These are phyloP conservation scores for Bicyclus anynana DNA, from an alignment of 1,140 invertebrate genomes.

Conservation along the genomic window DNA sequence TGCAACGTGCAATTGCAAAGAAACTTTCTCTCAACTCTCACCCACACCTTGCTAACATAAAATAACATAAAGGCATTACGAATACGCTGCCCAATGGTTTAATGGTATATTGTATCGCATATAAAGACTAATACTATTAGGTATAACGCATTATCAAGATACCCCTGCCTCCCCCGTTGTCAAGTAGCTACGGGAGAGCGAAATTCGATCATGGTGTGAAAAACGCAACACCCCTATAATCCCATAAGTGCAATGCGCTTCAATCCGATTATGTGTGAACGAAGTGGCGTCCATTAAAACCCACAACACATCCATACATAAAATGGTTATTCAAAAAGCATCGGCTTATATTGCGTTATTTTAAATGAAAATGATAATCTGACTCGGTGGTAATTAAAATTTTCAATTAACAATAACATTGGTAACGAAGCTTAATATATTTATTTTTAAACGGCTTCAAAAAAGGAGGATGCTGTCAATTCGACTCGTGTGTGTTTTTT, in stretches of 20 bases:
- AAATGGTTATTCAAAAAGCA: neutral
- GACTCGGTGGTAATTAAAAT: neutral
- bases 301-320: constrained; percentile 2
- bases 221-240: constrained; percentile 20
- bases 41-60: too few species aligned
- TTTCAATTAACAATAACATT: neutral
- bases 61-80: too few species aligned
- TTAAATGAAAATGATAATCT: neutral
- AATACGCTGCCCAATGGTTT: too few species aligned
- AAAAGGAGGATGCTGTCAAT: too few species aligned
- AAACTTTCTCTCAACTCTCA: too few species aligned
- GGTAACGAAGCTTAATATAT: neutral
- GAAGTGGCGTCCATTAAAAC: constrained; percentile 16
- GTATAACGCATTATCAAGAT: too few species aligned
- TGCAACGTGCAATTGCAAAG: too few species aligned
- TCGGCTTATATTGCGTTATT: neutral
- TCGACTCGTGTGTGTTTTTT: too few species aligned
- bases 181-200: neutral
- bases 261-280: constrained; percentile 22
- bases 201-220: constrained; percentile 18
- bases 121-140: too few species aligned
- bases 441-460: neutral
- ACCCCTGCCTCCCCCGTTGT: neutral
- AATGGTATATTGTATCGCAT: too few species aligned
- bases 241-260: constrained; percentile 24